Percentiles rank a stretch among this genome's conserved stretches.
phyloP scores from a whole-genome alignment of 2,113 vertebrate genomes.

The Sinocyclocheilus maitianheensis region DNA sequence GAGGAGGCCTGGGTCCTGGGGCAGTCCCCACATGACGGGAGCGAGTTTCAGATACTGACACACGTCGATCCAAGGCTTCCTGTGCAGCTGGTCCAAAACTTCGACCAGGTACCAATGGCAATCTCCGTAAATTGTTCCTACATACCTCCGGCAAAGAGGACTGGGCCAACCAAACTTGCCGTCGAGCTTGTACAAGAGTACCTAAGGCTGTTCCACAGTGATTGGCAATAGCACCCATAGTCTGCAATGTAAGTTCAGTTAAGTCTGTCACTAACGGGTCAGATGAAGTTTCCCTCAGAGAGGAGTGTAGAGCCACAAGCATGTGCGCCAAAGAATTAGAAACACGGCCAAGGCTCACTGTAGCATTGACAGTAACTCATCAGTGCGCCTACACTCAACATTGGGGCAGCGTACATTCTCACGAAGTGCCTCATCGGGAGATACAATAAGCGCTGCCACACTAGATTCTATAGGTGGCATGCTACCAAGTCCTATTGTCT shows the following conservation, averaged over 20 bases:
- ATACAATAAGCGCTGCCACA: background rate
- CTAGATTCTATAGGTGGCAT: background rate
- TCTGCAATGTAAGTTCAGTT: background rate
- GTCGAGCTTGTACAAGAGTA: too few relatives aligned
- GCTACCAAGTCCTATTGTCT: background rate
- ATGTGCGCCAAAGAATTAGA: background rate
- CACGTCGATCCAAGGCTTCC: too few relatives aligned
- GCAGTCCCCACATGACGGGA: too few relatives aligned
- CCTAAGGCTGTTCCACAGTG: too few relatives aligned
- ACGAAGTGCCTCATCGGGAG: too few relatives aligned
- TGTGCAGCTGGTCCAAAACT: background rate
- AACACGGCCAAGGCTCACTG: background rate
- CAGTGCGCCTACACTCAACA: too few relatives aligned
- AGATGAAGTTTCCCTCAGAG: background rate
- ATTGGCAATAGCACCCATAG: background rate
- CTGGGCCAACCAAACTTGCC: too few relatives aligned
- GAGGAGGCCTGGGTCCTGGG: background rate
- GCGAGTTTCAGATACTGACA: too few relatives aligned
- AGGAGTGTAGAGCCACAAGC: background rate
- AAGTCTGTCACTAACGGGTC: background rate
- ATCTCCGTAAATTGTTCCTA: too few relatives aligned
- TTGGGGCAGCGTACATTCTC: too few relatives aligned
- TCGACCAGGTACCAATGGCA: background rate
- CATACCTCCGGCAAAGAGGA: too few relatives aligned
- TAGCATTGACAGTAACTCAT: too few relatives aligned